phyloP scores from a whole-genome alignment of 2,113 vertebrate genomes.

The Rousettus leschenaultii region DNA sequence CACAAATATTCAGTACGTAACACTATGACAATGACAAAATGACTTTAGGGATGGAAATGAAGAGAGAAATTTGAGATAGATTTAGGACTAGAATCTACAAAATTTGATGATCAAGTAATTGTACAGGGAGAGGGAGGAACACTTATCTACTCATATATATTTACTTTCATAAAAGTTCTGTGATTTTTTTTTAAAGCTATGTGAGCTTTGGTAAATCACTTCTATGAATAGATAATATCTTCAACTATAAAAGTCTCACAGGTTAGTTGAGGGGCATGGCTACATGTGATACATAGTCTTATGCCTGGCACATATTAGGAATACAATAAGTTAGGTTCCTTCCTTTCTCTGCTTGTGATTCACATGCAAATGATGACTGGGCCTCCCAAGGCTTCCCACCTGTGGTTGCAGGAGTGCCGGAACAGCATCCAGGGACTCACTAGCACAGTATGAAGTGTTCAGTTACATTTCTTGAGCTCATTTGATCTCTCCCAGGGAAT shows the following conservation, averaged over 20 bases:
- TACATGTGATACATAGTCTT: background rate
- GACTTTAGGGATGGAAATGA: background rate
- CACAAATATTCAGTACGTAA: background rate
- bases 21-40: background rate
- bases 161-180: background rate
- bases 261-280: background rate
- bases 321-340: background rate
- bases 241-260: background rate
- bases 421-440: background rate
- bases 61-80: background rate
- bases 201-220: constrained; percentile 7
- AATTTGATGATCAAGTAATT: background rate
- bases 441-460: background rate
- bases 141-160: background rate
- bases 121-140: background rate
- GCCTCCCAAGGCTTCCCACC: background rate
- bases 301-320: background rate
- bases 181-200: background rate
- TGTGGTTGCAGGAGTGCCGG: background rate
- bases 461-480: background rate
- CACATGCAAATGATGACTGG: background rate
- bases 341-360: background rate
- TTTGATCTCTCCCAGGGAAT: background rate
- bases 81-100: background rate
- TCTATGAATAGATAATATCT: background rate